A percentile compares a stretch with the other conserved stretches of the same genome.
phyloP scores from a whole-genome alignment of 1,140 invertebrate species.

The Oryctes rhinoceros region DNA sequence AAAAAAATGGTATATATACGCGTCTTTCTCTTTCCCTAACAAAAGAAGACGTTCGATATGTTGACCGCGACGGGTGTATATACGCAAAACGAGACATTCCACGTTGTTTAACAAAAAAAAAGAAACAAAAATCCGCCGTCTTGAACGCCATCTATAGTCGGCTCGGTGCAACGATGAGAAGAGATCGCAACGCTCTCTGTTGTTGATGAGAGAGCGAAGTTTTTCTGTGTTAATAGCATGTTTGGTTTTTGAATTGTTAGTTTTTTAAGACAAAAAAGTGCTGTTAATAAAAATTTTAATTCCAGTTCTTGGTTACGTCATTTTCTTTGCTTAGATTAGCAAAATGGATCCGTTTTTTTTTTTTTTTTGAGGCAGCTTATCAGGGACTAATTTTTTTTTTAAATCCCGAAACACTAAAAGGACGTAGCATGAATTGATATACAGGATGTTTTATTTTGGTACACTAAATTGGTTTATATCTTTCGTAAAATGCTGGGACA shows the following conservation, averaged over 20 bases:
- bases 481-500: no score
- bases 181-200: neutral
- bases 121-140: neutral
- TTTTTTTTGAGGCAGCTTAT: no score
- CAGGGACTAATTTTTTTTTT: no score
- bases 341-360: no score
- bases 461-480: no score
- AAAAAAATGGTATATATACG: neutral
- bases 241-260: neutral
- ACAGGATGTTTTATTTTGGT: no score
- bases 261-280: neutral
- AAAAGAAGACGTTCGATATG: neutral
- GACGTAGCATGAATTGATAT: no score
- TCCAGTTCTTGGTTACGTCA: no score
- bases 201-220: neutral
- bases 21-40: neutral
- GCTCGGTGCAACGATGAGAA: neutral
- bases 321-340: no score
- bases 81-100: conserved; percentile 27
- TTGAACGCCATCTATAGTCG: conserved; percentile 11
- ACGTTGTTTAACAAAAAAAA: neutral
- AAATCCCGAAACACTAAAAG: no score
- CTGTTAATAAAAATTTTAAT: no score
- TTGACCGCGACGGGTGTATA: neutral
- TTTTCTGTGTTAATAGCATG: neutral